These are phyloP conservation scores for Brachyalestes nurse DNA, from an alignment of 2,797 vertebrate species.

Conservation along the genomic window DNA sequence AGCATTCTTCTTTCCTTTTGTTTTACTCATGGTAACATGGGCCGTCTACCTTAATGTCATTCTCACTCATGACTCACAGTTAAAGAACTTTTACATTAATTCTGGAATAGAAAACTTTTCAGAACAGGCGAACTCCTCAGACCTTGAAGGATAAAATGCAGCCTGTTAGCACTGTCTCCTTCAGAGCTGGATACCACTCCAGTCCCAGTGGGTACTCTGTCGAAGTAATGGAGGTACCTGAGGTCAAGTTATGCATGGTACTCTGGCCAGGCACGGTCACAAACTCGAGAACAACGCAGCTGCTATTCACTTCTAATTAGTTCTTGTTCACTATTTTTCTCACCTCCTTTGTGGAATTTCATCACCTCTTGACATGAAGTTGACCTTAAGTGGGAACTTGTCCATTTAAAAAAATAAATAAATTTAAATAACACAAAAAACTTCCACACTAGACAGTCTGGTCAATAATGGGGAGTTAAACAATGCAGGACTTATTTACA, in stretches of 20 bases:
- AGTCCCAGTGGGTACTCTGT: not conserved
- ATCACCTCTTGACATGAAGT: not conserved
- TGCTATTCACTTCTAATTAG: not conserved
- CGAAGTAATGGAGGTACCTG: slow-evolving; percentile 1
- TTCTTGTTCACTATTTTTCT: not conserved
- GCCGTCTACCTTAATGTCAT: not conserved
- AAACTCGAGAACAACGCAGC: not conserved
- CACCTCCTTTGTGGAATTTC: not conserved
- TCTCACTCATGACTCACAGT: not conserved
- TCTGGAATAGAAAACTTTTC: not conserved
- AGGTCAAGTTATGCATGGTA: slow-evolving; percentile 7
- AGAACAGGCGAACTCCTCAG: not conserved
- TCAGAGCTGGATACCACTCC: not conserved
- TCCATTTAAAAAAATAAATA: no score
- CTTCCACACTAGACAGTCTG: not conserved
- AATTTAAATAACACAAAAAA: not conserved
- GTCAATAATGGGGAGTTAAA: not conserved
- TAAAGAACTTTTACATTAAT: not conserved
- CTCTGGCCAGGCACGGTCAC: not conserved
- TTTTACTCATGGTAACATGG: not conserved
- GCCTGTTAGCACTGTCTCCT: slow-evolving; percentile 8
- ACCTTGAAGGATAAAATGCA: slow-evolving; percentile 8
- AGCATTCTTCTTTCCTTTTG: not conserved
- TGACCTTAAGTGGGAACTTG: not conserved
- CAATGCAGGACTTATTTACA: not conserved